Evolutionary conservation across 1,140 invertebrate genomes (phyloP).

Genomic region (Hylaeus anthracinus): DNA sequence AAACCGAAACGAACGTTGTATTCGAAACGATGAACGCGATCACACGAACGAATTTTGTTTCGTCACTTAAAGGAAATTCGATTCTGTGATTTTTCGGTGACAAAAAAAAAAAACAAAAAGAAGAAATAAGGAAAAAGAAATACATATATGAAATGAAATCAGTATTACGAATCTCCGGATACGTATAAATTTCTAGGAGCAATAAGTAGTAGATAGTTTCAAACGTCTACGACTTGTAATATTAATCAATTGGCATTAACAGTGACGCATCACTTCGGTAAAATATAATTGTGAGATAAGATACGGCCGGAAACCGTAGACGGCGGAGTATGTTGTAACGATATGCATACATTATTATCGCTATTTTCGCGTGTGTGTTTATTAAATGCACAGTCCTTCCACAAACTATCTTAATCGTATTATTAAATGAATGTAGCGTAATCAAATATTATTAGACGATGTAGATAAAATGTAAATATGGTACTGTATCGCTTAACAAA

Average conservation of each 20-base stretch:
- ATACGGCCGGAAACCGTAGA: conserved; percentile 24
- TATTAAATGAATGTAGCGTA: conserved; percentile 25
- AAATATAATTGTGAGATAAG: conserved; percentile 36
- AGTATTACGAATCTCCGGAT: neutral
- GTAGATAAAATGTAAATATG: conserved; percentile 42
- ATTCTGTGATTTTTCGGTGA: neutral
- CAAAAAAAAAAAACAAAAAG: neutral
- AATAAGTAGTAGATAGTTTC: neutral
- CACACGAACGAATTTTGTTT: neutral
- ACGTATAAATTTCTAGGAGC: conserved; percentile 6
- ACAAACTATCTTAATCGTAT: conserved; percentile 33
- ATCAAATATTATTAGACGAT: conserved; percentile 33
- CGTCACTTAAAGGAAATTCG: neutral
- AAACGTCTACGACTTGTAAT: conserved; percentile 2
- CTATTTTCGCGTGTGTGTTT: conserved; percentile 35
- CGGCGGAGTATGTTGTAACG: conserved; percentile 25
- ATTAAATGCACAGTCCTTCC: conserved; percentile 38
- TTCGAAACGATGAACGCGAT: neutral
- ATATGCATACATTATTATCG: conserved; percentile 40
- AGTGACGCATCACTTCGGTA: conserved; percentile 24
- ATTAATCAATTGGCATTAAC: conserved; percentile 37
- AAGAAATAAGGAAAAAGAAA: neutral
- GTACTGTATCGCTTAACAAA: conserved; percentile 28
- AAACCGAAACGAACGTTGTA: neutral
- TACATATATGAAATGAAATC: neutral